Conservation (phyloP, 2,888 invertebrate species). For the Rhamphomyia laevipes region DNA sequence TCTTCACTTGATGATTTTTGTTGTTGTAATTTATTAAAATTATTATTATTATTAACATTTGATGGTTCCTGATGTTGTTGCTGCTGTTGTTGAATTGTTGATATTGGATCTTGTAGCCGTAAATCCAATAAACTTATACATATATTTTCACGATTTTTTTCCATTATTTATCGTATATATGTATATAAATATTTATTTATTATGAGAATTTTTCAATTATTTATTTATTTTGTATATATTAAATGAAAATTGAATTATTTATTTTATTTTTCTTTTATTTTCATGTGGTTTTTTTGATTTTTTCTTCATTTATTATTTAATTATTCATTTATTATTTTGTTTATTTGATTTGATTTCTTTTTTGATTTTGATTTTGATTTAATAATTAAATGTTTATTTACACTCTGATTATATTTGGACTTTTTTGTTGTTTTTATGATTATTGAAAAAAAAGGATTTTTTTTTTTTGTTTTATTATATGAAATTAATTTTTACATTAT, state of each 20-base stretch:
- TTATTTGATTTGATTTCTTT: too few relatives aligned
- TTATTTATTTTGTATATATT: too few relatives aligned
- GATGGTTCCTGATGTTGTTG: conserved; percentile 22
- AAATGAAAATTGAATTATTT: neutral
- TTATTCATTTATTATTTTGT: too few relatives aligned
- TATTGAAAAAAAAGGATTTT: too few relatives aligned
- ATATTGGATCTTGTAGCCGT: neutral
- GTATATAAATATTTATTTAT: conserved; percentile 4
- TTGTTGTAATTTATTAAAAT: neutral
- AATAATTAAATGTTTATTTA: too few relatives aligned
- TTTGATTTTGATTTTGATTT: too few relatives aligned
- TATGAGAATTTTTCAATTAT: neutral
- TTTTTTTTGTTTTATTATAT: too few relatives aligned
- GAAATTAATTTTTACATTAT: too few relatives aligned
- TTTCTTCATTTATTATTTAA: too few relatives aligned
- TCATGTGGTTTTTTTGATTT: neutral
- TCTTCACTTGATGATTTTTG: neutral
- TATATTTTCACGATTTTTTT: conserved; percentile 34
- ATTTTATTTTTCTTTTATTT: conserved; percentile 2
- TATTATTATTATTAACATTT: conserved; percentile 23
- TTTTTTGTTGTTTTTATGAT: too few relatives aligned
- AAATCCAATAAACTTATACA: conserved; percentile 34
- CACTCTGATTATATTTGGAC: too few relatives aligned
- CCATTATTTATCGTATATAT: conserved; percentile 21
- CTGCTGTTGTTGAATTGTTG: conserved; percentile 20